Evolutionary conservation across 1,140 invertebrate species (phyloP), one percentile per base, ranked within the genome.

Genomic region (Brachionus manjavacas): DNA sequence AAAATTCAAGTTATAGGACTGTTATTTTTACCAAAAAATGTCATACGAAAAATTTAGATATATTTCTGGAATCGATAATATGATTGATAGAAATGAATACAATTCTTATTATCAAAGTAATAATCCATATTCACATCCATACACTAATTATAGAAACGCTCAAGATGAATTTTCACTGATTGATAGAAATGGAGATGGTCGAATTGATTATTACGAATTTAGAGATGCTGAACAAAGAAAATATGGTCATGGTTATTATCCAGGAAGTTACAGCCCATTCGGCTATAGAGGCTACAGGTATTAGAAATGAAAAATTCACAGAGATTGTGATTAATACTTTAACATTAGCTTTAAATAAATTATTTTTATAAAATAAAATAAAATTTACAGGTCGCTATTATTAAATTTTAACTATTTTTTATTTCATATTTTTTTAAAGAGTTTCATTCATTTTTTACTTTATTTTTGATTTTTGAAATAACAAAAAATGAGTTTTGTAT

Each of bases 51-150:
- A 74, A 20, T 74, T 41, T 16, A 39, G 70, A 74, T 43, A 74
- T 43, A 74, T 74, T 16, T 35, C 70, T 43, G 70, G 70, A 16
- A 43, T 43, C 8, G 70, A 74, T 74, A 14, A 43, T 20, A 16
- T n/a, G 43, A 74, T 74, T 41, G 39, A 74, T 74, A 39, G 31
- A 74, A 43, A 74, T 16, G 70, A 74, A 74, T 74, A 74, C 35
- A 9, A 4, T 8, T 14, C 70, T 20, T 41, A 74, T 43, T 43
- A 74, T 43, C 31, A 74, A 20, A n/a, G 16, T 6, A 23, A 39
- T 8, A 12, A 74, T 25, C 70, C 70, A 16, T 74, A 74, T 43
- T 41, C 20, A 41, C 16, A 16, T 41, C 35, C 31, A 8, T 74
- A 43, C 46, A 16, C 39, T 16, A 74, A 43, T 11, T 41, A 43